phyloP scores from a whole-genome alignment of 1,140 invertebrate genomes.

The Trissolcus basalis region DNA sequence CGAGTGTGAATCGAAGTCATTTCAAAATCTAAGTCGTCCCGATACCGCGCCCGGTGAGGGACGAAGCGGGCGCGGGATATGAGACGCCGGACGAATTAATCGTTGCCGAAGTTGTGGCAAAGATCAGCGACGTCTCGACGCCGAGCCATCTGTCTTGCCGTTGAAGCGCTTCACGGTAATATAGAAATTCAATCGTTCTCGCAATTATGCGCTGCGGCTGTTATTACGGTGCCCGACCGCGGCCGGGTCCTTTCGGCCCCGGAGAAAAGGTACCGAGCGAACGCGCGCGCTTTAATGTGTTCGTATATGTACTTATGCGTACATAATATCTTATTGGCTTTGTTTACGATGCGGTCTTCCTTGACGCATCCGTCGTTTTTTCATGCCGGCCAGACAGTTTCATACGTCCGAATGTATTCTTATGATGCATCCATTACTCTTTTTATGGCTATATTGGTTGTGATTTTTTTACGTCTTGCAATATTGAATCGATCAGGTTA shows the following conservation, averaged over 20 bases:
- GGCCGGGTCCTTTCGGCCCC: conserved; percentile 56
- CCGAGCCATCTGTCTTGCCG: conserved; percentile 62
- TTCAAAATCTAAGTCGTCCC: conserved; percentile 58
- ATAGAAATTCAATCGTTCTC: conserved; percentile 75
- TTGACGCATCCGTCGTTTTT: conserved; percentile 60
- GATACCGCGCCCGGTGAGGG: conserved; percentile 18
- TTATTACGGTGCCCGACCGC: conserved; percentile 66
- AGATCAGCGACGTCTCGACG: conserved; percentile 46
- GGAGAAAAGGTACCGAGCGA: conserved; percentile 39
- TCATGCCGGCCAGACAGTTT: conserved; percentile 18
- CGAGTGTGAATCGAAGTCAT: conserved; percentile 66
- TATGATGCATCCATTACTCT: conserved; percentile 15
- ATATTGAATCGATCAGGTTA: no score
- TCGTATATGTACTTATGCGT: conserved; percentile 53
- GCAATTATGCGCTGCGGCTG: conserved; percentile 73
- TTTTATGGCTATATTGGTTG: neutral
- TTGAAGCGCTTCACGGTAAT: conserved; percentile 66
- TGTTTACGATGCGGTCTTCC: conserved; percentile 71
- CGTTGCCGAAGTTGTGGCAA: conserved; percentile 30
- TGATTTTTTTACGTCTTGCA: conserved; percentile 4
- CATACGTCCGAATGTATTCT: conserved; percentile 17
- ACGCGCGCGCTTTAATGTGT: conserved; percentile 44
- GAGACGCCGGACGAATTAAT: conserved; percentile 53
- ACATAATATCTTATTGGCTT: conserved; percentile 75
- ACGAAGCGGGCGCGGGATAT: conserved; percentile 9